Evolutionary conservation across 2,797 vertebrate species (phyloP), one percentile per base, ranked within the genome.

Genomic region (Pygocentrus nattereri): DNA sequence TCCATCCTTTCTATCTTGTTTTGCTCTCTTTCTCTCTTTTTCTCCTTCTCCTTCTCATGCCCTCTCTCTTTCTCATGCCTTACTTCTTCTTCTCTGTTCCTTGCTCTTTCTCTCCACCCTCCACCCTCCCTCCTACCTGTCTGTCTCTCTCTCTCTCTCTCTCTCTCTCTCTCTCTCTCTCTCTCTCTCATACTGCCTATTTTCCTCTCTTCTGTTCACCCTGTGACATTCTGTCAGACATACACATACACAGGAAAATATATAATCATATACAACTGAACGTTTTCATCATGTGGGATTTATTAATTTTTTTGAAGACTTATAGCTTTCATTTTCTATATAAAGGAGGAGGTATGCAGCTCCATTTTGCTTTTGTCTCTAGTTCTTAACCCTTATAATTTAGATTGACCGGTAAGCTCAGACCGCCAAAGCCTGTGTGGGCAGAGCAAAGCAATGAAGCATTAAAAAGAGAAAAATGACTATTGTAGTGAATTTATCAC

Each of bases 401-500:
- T 67, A 80, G 25, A 18, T 47, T 80, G 77, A 56, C 77, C 82
- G 58, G 50, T 73, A 44, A 81, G 50, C 50, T 5, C 71, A 59
- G 65, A 84, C 71, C 73, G 69, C 70, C 27, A 62, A 68, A 75
- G 74, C 54, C 13, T 56, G 59, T 31, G 50, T 34, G 68, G 38
- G 82, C 74, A 23, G 76, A 84, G 68, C 56, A 79, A 61, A 78
- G 82, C 61, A 82, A 80, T 56, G 38, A 72, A 76, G 74, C 85
- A 83, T 81, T 81, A 75, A 72, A 76, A 64, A 59, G 30, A 71
- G 23, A 81, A 27, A 23, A 81, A 73, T 74, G 52, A 71, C 58
- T 69, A 71, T 76, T 73, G 64, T 16, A 67, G 62, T 16, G 25
- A 72, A 76, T 81, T 56, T 74, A 72, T 76, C 62, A 82, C 38